These are phyloP conservation scores for Nyctibius grandis DNA, from an alignment of 2,797 vertebrate genomes.

Conservation along the genomic window DNA sequence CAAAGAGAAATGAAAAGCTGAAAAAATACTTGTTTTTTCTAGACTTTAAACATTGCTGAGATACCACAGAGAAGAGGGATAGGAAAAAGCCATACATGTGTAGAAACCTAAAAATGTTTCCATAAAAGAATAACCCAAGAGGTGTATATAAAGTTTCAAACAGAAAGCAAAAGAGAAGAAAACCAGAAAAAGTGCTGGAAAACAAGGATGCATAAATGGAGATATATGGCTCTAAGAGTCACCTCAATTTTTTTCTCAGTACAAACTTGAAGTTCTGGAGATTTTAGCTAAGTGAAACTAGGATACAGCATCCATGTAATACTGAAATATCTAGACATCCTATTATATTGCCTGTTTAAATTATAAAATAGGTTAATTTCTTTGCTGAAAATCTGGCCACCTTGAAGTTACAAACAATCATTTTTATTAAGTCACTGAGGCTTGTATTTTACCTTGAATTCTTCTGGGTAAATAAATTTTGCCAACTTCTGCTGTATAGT, in stretches of 20 bases:
- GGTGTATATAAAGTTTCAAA: background rate
- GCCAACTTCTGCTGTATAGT: background rate
- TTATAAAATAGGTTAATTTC: background rate
- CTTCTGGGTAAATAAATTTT: background rate
- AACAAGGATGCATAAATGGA: background rate
- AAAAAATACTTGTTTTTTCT: background rate
- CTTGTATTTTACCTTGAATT: background rate
- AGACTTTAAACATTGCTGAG: background rate
- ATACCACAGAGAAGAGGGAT: background rate
- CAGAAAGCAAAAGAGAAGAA: background rate
- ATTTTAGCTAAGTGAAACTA: background rate
- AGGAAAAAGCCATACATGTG: background rate
- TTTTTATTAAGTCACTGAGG: background rate
- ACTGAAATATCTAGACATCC: background rate
- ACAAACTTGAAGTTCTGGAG: background rate
- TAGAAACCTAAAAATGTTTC: background rate
- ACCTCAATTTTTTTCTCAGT: background rate
- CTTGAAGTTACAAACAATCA: background rate
- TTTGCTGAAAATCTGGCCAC: background rate
- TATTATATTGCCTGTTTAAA: background rate
- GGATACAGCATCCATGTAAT: background rate
- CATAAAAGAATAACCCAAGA: background rate
- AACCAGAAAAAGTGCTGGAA: background rate
- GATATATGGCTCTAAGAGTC: background rate
- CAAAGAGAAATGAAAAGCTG: background rate